A percentile compares a stretch with the other conserved stretches of the same genome.
Conservation (phyloP, 2,888 invertebrate genomes). For the Crocallis elinguaria region DNA sequence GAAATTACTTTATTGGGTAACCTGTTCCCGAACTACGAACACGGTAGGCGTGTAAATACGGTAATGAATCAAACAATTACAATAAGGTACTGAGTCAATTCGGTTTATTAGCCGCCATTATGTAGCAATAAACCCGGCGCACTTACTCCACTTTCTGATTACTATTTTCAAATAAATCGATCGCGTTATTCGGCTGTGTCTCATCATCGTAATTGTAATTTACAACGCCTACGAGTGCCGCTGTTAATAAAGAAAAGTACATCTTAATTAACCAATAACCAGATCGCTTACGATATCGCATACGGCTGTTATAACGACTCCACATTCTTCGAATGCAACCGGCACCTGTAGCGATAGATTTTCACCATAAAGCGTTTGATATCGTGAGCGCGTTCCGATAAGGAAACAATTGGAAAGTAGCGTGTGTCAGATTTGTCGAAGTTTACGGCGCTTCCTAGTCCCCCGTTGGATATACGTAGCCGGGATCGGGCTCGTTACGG, state of each 20-base stretch:
- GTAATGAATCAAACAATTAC: constrained; percentile 45
- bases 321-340: constrained; percentile 21
- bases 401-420: constrained; percentile 64
- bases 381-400: constrained; percentile 48
- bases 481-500: constrained; percentile 66
- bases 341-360: constrained; percentile 22
- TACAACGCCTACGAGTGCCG: constrained; percentile 26
- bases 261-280: constrained; percentile 30
- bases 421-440: constrained; percentile 65
- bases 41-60: constrained; percentile 59
- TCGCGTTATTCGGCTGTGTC: constrained; percentile 24
- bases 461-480: constrained; percentile 62
- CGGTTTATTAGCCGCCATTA: constrained; percentile 21
- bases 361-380: constrained; percentile 43
- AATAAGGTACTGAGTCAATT: constrained; percentile 43
- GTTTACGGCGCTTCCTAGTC: constrained; percentile 73
- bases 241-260: constrained; percentile 15
- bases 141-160: constrained; percentile 24
- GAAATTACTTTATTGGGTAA: constrained; percentile 81
- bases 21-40: constrained; percentile 72
- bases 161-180: constrained; percentile 30
- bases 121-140: constrained; percentile 23
- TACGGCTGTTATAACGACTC: constrained; percentile 29
- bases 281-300: constrained; percentile 35
- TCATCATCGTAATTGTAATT: constrained; percentile 33